Evolutionary conservation across 1,140 invertebrate species (phyloP).

Genomic region (Pseudobourletiella spinata): DNA sequence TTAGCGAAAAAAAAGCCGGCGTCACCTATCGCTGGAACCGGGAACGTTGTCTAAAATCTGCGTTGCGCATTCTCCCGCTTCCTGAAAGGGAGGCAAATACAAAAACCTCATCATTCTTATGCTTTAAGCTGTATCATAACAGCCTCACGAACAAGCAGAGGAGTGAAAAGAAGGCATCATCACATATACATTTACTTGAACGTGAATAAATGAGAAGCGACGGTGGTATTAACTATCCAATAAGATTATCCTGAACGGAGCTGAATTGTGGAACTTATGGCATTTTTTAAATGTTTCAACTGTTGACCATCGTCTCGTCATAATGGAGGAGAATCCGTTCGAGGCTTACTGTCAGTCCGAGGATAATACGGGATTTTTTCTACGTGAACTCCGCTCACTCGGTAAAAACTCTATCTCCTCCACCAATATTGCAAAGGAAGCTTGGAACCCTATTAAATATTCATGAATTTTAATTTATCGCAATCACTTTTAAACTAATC

Average conservation of each 20-base stretch:
- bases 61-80: neutral
- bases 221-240: too few relatives aligned
- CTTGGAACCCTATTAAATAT: too few relatives aligned
- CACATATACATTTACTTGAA: neutral
- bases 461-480: too few relatives aligned
- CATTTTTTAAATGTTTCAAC: neutral
- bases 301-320: neutral
- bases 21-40: too few relatives aligned
- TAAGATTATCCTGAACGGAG: too few relatives aligned
- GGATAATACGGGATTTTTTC: neutral
- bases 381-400: neutral
- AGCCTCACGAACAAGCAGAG: neutral
- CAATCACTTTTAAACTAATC: neutral
- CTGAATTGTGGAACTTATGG: too few relatives aligned
- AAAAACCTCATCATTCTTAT: neutral
- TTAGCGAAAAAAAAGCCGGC: too few relatives aligned
- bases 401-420: neutral
- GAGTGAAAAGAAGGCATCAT: neutral
- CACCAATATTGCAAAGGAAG: too few relatives aligned
- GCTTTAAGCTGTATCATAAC: neutral
- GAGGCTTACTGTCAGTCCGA: neutral
- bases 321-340: neutral
- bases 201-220: too few relatives aligned
- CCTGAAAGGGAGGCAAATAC: neutral
- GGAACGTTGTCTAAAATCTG: too few relatives aligned